Conservation (phyloP, 1,140 invertebrate species). For the Drosophila sechellia region DNA sequence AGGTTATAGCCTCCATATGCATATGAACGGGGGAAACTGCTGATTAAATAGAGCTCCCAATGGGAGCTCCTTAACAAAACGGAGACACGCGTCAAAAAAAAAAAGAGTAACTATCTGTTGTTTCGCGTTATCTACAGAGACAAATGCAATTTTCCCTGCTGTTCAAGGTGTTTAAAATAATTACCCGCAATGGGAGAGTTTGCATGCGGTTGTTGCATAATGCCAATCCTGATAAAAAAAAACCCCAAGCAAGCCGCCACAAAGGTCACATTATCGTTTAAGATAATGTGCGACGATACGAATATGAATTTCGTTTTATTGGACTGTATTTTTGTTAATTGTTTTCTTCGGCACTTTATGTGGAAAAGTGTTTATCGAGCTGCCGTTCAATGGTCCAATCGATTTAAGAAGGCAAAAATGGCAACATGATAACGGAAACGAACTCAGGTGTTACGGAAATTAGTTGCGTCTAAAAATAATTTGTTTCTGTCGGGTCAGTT, state of each 20-base stretch:
- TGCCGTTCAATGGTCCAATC: slow-evolving; percentile 31
- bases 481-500: slow-evolving; percentile 42
- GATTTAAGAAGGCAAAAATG: slow-evolving; percentile 13
- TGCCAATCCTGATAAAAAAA: slow-evolving; percentile 44
- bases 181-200: slow-evolving; percentile 36
- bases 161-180: slow-evolving; percentile 19
- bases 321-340: slow-evolving; percentile 25
- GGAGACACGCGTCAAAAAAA: not conserved
- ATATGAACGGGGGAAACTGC: slow-evolving; percentile 15
- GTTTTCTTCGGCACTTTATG: slow-evolving; percentile 13
- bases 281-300: slow-evolving; percentile 18
- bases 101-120: slow-evolving; percentile 7
- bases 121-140: slow-evolving; percentile 17
- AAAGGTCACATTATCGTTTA: slow-evolving; percentile 34
- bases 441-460: slow-evolving; percentile 68
- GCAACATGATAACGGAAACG: slow-evolving; percentile 21
- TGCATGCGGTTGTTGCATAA: slow-evolving; percentile 50
- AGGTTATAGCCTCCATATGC: not conserved
- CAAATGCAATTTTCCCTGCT: slow-evolving; percentile 13
- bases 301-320: not conserved
- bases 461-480: slow-evolving; percentile 69
- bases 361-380: slow-evolving; percentile 21
- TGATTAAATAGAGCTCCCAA: slow-evolving; percentile 17
- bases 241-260: not conserved
- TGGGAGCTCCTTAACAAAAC: slow-evolving; percentile 10